Percentiles rank a stretch among this genome's conserved stretches.
Evolutionary conservation across 2,797 vertebrate species (phyloP).

Genomic region (Danio tinwini): DNA sequence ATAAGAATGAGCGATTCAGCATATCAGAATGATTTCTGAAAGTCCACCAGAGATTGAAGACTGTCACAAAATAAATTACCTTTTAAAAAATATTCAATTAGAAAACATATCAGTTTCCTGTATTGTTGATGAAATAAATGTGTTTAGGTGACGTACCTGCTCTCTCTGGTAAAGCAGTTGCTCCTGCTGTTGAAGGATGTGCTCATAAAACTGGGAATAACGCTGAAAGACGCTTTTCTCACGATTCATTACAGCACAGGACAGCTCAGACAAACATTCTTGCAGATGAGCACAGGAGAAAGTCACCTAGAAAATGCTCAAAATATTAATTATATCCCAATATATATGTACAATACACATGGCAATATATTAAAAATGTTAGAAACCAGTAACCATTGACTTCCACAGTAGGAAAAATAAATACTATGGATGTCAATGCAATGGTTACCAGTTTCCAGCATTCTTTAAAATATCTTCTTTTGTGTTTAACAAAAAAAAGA

Average conservation of each 20-base stretch:
- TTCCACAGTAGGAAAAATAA: too few species aligned
- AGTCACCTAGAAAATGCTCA: conserved; percentile 65
- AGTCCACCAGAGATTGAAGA: neutral
- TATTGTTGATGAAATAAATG: neutral
- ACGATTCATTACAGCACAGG: conserved; percentile 75
- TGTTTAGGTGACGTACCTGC: conserved; percentile 63
- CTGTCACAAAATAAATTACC: neutral
- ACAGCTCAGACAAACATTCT: conserved; percentile 71
- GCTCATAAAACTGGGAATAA: conserved; percentile 82
- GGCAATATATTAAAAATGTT: too few species aligned
- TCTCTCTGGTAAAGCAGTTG: conserved; percentile 74
- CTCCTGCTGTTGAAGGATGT: conserved; percentile 73
- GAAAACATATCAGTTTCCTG: neutral
- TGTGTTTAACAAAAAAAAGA: too few species aligned
- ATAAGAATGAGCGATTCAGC: neutral
- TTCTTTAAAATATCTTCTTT: too few species aligned
- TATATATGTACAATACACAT: too few species aligned
- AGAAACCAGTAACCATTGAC: too few species aligned
- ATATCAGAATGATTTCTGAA: neutral
- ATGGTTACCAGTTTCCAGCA: too few species aligned
- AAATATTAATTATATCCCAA: neutral
- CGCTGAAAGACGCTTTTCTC: conserved; percentile 77
- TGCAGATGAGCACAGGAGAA: conserved; percentile 73
- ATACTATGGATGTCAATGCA: too few species aligned
- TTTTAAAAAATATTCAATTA: neutral